Base-by-base conservation (phyloP, 2,113 vertebrate species). In the Excalfactoria chinensis region DNA sequence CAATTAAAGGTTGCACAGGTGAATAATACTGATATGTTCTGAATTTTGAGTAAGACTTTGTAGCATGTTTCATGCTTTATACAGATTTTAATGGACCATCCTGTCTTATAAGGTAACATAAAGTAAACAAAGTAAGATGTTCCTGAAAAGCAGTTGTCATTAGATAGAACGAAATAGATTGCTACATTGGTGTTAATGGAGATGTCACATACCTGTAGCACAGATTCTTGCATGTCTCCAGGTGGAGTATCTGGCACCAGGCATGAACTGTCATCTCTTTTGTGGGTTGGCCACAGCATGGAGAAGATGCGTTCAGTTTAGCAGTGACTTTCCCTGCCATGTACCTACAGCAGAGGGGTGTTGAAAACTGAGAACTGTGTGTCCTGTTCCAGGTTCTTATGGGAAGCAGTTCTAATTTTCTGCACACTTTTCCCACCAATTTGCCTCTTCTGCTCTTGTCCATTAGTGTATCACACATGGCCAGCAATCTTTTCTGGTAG, bases 311-410 rank as follows among this genome's bases (percentile, higher is more conserved):
- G 8, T 59, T 35, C 51, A 69, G 53, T 68, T 93, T n/a, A 81
- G 55, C 58, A 69, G 40, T 75, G 76, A 72, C 58, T 88, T 94
- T 92, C 62, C 73, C 66, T 92, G 35, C 17, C 11, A 1, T 85
- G 81, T 89, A 89, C 78, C 74, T 92, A 93, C 87, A 93, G 84
- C 84, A 91, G 84, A 87, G 78, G 70, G 90, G 49, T 46, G 44
- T 37, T 87, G 76, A 82, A 86, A 91, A 44, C 30, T 53, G 62
- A 85, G 74, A 82, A 62, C 70, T 78, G 1, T 75, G 46, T n/a
- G 18, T 71, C 23, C 43, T 82, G 11, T 84, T 92, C 49, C 84
- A 91, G 62, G 23, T 88, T 84, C 58, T 64, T 84, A 48, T 75
- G 59, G 73, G 70, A 93, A 75, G 35, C 8, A 82, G 53, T 37